Conservation (phyloP, 2,113 vertebrate genomes). For the Cepphus grylle region DNA sequence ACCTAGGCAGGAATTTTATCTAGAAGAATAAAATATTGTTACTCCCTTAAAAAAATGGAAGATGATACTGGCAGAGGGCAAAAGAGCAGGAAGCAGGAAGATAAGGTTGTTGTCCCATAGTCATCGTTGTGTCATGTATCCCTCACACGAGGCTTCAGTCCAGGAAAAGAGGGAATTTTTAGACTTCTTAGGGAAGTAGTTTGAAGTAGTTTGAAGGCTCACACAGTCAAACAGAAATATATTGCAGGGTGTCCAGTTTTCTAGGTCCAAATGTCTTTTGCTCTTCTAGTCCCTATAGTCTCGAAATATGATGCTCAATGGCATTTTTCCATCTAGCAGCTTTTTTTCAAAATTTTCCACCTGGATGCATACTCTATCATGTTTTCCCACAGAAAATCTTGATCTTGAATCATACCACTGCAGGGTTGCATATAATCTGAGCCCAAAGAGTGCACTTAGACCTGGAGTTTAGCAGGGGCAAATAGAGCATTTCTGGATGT, state of each 20-base stretch:
- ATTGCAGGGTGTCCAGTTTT: background rate
- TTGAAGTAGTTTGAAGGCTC: background rate
- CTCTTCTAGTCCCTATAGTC: background rate
- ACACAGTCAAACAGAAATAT: background rate
- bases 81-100: background rate
- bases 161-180: background rate
- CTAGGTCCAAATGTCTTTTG: background rate
- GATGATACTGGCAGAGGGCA: background rate
- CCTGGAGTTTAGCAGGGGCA: background rate
- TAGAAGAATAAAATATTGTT: background rate
- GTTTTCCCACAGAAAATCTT: background rate
- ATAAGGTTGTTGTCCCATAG: rapidly evolving
- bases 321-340: background rate
- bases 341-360: background rate
- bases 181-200: background rate
- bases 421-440: background rate
- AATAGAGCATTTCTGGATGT: background rate
- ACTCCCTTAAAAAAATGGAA: background rate
- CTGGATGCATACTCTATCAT: background rate
- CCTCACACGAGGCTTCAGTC: background rate
- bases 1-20: background rate
- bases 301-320: background rate
- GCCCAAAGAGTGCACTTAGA: background rate
- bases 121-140: rapidly evolving
- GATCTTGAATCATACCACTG: background rate